These are phyloP conservation scores for Microcebus jonahi DNA, from an alignment of 2,113 vertebrate species.

Conservation along the genomic window DNA sequence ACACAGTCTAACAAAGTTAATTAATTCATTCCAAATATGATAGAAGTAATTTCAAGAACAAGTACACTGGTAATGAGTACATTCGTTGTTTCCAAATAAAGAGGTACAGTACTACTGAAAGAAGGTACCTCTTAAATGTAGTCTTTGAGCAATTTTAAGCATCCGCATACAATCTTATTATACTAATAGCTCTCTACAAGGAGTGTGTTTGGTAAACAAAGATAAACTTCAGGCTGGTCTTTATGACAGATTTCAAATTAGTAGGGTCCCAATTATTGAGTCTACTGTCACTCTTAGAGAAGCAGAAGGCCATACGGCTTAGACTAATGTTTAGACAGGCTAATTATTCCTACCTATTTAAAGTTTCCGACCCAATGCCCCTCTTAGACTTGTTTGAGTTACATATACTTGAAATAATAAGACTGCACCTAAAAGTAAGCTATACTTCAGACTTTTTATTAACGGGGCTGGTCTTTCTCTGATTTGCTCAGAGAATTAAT, in stretches of 20 bases:
- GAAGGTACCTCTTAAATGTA: neutral
- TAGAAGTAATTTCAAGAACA: neutral
- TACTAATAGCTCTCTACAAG: neutral
- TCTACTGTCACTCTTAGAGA: conserved; percentile 9
- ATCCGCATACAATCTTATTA: neutral
- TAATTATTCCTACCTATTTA: conserved; percentile 45
- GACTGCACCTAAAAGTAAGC: conserved; percentile 20
- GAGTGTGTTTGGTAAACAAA: conserved; percentile 31
- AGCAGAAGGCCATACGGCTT: neutral
- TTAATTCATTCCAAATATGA: neutral
- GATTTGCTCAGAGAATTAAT: conserved; percentile 8
- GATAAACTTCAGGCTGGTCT: conserved; percentile 36
- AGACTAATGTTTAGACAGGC: conserved; percentile 1
- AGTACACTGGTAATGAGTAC: neutral
- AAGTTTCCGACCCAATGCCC: conserved; percentile 23
- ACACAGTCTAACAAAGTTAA: neutral
- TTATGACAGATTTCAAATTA: conserved; percentile 40
- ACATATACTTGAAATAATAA: conserved; percentile 47
- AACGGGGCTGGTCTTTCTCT: conserved; percentile 19
- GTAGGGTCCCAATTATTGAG: conserved; percentile 27
- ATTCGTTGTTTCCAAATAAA: neutral
- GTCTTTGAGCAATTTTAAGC: conserved; percentile 27
- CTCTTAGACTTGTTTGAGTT: conserved; percentile 34
- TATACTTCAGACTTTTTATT: conserved; percentile 57
- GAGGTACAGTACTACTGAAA: neutral